Evolutionary conservation across 1,140 invertebrate species (phyloP).

Genomic region (Drosophila takahashii): DNA sequence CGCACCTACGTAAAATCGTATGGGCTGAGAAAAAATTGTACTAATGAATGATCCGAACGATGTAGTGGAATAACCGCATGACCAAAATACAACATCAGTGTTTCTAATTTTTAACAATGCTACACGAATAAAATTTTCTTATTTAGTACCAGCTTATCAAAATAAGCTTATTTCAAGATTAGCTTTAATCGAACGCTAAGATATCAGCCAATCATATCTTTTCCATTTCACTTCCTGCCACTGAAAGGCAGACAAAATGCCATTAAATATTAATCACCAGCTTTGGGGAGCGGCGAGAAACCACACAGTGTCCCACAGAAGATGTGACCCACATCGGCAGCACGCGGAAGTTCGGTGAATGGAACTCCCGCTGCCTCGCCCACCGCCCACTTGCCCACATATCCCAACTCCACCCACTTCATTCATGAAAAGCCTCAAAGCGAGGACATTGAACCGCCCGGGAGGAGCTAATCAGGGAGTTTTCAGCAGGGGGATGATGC

Average conservation of each 20-base stretch:
- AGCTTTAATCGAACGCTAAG: constrained; percentile 1
- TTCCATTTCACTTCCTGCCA: constrained; percentile 23
- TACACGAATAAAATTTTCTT: too few species aligned
- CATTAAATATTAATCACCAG: constrained; percentile 50
- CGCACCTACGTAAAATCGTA: too few species aligned
- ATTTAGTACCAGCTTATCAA: not conserved
- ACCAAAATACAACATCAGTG: too few species aligned
- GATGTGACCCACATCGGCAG: constrained; percentile 63
- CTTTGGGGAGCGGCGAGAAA: constrained; percentile 5
- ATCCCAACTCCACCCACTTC: constrained; percentile 41
- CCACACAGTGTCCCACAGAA: constrained; percentile 16
- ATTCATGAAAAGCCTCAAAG: constrained; percentile 69
- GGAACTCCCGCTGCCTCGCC: constrained; percentile 29
- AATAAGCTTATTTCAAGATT: not conserved
- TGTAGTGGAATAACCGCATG: too few species aligned
- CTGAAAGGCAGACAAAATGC: constrained; percentile 30
- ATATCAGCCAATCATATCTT: not conserved
- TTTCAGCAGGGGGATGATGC: constrained; percentile 2
- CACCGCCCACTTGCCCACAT: constrained; percentile 1
- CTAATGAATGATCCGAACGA: too few species aligned
- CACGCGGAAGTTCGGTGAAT: constrained; percentile 73
- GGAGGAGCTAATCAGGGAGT: constrained; percentile 69
- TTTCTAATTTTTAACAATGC: too few species aligned
- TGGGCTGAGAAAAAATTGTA: too few species aligned
- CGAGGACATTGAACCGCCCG: constrained; percentile 73